Evolutionary conservation across 2,797 vertebrate species (phyloP).

Genomic region (Neopelma chrysocephalum): DNA sequence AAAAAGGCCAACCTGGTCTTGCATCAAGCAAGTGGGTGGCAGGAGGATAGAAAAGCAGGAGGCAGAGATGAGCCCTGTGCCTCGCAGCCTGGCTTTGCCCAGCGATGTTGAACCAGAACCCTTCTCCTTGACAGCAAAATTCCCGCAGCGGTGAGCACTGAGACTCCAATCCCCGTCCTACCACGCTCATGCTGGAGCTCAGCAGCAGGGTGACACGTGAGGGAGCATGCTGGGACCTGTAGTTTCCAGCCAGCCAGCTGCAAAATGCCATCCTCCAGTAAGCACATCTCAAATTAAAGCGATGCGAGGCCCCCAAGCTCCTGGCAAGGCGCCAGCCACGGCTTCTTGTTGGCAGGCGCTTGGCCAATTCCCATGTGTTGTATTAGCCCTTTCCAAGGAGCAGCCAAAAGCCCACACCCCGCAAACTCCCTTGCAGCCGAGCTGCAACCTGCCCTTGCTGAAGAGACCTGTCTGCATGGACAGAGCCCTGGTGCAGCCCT

Average conservation of each 20-base stretch:
- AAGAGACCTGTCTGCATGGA: accelerated
- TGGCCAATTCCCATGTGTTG: background rate
- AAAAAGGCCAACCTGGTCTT: background rate
- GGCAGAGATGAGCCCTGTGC: background rate
- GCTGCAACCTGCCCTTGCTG: background rate
- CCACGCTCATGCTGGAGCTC: accelerated
- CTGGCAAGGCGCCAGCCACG: background rate
- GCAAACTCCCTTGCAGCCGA: accelerated
- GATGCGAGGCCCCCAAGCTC: background rate
- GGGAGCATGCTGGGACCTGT: conserved; percentile 48
- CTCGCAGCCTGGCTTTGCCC: background rate
- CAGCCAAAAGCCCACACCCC: background rate
- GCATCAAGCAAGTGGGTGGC: background rate
- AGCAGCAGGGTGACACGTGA: background rate
- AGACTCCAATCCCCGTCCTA: background rate
- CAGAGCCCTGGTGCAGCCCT: background rate
- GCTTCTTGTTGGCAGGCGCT: background rate
- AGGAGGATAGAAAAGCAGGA: background rate
- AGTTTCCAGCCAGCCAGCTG: conserved; percentile 39
- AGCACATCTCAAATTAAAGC: background rate
- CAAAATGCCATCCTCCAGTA: background rate
- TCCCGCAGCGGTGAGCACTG: accelerated
- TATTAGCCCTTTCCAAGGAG: background rate
- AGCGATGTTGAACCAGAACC: background rate
- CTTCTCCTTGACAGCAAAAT: background rate